A percentile compares a stretch with the other conserved stretches of the same genome.
These are phyloP conservation scores for Limnodromus scolopaceus DNA, from an alignment of 2,797 vertebrate species.

Conservation along the genomic window DNA sequence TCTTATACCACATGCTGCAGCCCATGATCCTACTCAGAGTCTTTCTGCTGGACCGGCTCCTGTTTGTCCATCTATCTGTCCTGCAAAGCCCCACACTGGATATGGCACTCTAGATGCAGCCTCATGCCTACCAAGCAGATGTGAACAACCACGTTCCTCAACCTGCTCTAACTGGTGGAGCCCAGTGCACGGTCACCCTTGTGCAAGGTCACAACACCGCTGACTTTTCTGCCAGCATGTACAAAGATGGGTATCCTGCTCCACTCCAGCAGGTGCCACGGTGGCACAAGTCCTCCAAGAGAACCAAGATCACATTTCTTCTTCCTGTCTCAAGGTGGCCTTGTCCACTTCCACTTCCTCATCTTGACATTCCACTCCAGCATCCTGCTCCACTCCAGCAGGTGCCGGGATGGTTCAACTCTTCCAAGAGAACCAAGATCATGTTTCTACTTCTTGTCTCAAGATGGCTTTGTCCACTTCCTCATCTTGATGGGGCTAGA, in stretches of 20 bases:
- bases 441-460: background rate
- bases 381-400: too few species aligned
- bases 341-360: background rate
- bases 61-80: background rate
- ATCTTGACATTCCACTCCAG: too few species aligned
- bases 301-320: background rate
- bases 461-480: background rate
- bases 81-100: background rate
- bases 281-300: background rate
- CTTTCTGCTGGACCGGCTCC: background rate
- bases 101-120: background rate
- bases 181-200: background rate
- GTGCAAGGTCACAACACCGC: background rate
- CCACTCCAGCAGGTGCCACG: background rate
- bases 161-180: background rate
- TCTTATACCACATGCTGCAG: accelerated
- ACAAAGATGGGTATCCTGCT: background rate
- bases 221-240: background rate
- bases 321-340: background rate
- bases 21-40: accelerated
- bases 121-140: background rate
- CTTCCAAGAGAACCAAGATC: background rate
- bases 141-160: background rate
- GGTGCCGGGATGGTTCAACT: background rate
- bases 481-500: background rate